Evolutionary conservation across 2,797 vertebrate genomes (phyloP), one percentile per base, ranked within the genome.

Genomic region (Ctenopoma kingsleyae): DNA sequence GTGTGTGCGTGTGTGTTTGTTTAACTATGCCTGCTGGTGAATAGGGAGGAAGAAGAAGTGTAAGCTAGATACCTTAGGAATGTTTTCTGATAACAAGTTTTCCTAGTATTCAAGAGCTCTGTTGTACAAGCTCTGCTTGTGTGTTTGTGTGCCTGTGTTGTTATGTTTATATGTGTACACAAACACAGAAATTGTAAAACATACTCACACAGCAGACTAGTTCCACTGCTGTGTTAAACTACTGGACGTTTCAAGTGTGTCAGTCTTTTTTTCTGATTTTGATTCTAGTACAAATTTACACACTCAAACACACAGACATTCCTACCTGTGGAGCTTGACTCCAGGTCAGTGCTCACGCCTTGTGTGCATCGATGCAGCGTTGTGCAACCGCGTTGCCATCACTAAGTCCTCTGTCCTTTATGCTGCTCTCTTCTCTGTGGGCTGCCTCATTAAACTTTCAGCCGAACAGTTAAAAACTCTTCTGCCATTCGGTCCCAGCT

Each of bases 361-460:
- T 7, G 38, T 70, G 77, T 57, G 69, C 69, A 77, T 63, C 70
- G 55, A 15, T 11, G 43, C 70, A 55, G 58, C 32, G n/a, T 57
- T 68, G 70, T 70, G 82, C 76, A 74, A 46, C 71, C 67, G 74
- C 80, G 38, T 63, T 70, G 51, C 71, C 12, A 38, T 57, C 75
- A 43, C 76, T 76, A 64, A 79, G 66, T 78, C 49, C 0, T 15
- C 13, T 35, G 69, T 78, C 80, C 80, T 83, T 65, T 56, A 41
- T 5, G 16, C 82, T 5, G 23, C 77, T 54, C 50, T 73, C 64
- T 51, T 62, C 67, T 78, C 83, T 23, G 25, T 74, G 54, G 66
- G 73, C 84, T 22, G 80, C 78, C 86, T 92, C 87, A 88, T 90
- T 90, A 83, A 83, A 83, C 82, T 61, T 85, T 76, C 74, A 87